Percentiles rank a stretch among this genome's conserved stretches.
Evolutionary conservation across 2,888 invertebrate species (phyloP).

Genomic region (Tipula confusa): DNA sequence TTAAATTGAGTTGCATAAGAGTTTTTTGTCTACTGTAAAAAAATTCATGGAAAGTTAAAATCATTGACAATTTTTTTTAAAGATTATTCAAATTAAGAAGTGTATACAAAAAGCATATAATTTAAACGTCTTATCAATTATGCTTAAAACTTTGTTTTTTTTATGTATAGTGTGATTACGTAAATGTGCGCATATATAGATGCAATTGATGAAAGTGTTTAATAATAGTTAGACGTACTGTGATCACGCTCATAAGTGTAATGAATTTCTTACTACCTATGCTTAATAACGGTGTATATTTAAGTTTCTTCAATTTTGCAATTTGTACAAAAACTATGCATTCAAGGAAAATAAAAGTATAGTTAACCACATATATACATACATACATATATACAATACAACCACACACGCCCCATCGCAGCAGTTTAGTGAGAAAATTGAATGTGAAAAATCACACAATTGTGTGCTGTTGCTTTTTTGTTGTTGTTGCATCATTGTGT

Average conservation of each 20-base stretch:
- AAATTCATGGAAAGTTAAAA: not conserved
- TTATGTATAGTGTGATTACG: not conserved
- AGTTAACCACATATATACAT: not conserved
- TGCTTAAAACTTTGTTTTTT: not conserved
- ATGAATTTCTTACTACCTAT: not conserved
- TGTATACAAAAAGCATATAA: not conserved
- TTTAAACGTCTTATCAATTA: not conserved
- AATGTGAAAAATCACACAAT: slow-evolving; percentile 12
- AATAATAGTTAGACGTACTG: not conserved
- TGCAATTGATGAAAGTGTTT: not conserved
- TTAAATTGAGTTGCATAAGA: not conserved
- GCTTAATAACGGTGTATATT: not conserved
- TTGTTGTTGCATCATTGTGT: too few relatives aligned
- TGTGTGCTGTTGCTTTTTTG: not conserved
- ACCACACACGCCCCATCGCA: too few relatives aligned
- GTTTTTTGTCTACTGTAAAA: not conserved
- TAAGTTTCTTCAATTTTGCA: not conserved
- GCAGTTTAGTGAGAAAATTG: not conserved
- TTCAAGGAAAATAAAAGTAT: not conserved
- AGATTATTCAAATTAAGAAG: not conserved
- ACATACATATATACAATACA: too few relatives aligned
- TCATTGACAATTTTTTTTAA: not conserved
- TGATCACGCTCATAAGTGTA: not conserved
- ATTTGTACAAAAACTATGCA: not conserved
- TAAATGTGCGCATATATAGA: too few relatives aligned